Percentiles rank a stretch among this genome's conserved stretches.
These are phyloP conservation scores for Sphenodon punctatus DNA, from an alignment of 2,797 vertebrate genomes.

Conservation along the genomic window DNA sequence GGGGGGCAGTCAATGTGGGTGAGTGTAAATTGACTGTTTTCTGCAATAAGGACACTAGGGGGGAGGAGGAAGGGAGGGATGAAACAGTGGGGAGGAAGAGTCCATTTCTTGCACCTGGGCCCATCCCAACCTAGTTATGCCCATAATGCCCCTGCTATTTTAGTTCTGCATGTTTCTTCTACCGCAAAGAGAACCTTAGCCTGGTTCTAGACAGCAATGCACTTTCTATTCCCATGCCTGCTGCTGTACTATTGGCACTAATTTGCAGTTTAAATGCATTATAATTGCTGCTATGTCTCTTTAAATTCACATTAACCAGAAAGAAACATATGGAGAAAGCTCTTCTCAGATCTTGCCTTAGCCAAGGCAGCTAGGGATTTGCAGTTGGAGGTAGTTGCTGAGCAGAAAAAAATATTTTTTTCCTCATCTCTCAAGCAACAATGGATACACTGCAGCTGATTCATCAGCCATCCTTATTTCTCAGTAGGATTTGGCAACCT, in stretches of 20 bases:
- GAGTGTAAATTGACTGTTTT: too few species aligned
- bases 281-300: neutral
- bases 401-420: neutral
- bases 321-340: neutral
- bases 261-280: conserved; percentile 3
- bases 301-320: neutral
- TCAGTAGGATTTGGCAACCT: neutral
- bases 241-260: neutral
- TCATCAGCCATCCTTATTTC: conserved; percentile 5
- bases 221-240: neutral
- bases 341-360: conserved; percentile 13
- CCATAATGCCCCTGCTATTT: too few species aligned
- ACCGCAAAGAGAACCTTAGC: neutral
- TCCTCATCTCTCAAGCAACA: conserved; percentile 34
- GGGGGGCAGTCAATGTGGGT: too few species aligned
- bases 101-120: too few species aligned
- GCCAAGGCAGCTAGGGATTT: conserved; percentile 34
- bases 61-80: too few species aligned
- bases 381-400: neutral
- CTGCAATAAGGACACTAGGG: too few species aligned
- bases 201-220: neutral
- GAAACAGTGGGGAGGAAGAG: too few species aligned
- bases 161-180: neutral
- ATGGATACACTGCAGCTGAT: neutral
- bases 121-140: too few species aligned